Conservation (phyloP, 2,797 vertebrate species). For the Sebastes dallii region DNA sequence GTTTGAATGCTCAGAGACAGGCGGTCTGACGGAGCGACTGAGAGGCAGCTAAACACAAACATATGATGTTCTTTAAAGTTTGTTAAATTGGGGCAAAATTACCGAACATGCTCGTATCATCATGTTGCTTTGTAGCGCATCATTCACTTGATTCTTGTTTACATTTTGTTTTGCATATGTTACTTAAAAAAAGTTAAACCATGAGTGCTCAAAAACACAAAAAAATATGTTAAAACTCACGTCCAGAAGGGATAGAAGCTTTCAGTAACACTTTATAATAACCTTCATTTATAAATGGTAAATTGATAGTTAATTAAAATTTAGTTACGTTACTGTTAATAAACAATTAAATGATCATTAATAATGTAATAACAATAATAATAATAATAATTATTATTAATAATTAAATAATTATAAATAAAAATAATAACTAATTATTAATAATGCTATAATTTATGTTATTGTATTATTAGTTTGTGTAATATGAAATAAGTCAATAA, state of each 20-base stretch:
- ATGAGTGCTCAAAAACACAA: constrained; percentile 21
- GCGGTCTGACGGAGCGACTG: neutral
- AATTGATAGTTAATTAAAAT: too few relatives aligned
- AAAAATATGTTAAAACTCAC: neutral
- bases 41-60: constrained; percentile 59
- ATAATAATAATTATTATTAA: too few relatives aligned
- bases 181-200: constrained; percentile 27
- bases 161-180: constrained; percentile 43
- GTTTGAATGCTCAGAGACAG: neutral
- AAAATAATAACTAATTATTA: too few relatives aligned
- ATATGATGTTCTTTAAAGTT: neutral
- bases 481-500: too few relatives aligned
- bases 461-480: too few relatives aligned
- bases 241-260: constrained; percentile 21
- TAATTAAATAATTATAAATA: too few relatives aligned
- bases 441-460: too few relatives aligned
- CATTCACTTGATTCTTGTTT: constrained; percentile 43
- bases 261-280: neutral
- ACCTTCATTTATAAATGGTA: too few relatives aligned
- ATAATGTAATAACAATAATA: too few relatives aligned
- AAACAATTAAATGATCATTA: too few relatives aligned
- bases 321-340: too few relatives aligned
- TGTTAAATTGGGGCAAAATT: neutral
- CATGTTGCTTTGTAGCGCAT: constrained; percentile 6
- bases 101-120: neutral